Base-by-base conservation (phyloP, 2,888 invertebrate species). In the Drosophila parthenogenetica region DNA sequence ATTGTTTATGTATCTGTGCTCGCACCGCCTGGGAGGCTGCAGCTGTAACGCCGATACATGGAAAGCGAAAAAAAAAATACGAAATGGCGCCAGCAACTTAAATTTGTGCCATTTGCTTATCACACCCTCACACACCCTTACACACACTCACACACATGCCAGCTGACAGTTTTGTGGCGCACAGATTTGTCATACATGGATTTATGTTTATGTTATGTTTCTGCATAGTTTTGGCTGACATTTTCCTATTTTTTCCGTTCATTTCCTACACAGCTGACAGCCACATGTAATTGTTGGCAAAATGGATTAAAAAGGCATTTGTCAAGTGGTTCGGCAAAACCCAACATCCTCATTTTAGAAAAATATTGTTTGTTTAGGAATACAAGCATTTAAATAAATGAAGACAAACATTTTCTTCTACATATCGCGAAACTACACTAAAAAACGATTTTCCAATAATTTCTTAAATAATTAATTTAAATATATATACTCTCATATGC, bases 171-270 rank as follows among this genome's bases (percentile, higher is more conserved):
- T 85, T 71, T 81, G 80, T 68, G 84, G 73, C 70, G 71, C 81
- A 83, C 71, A 86, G 80, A 85, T 85, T 85, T 85, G 84, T 85
- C 84, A 85, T 87, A 71, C 81, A 79, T 79, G 87, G 87, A 84
- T 81, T 86, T 84, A 87, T 85, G 82, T 79, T 78, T 80, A 82
- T 79, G 81, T 78, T 80, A 82, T 79, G 81, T 75, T 75, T 65
- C 61, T 64, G 75, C 75, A 77, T 71, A 77, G 75, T 76, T 76
- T 76, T 39, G 64, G 58, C 49, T 65, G 69, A 54, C 58, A 69
- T 53, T 62, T 37, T 43, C 22, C 53, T 43, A 37, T 35, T 43
- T 50, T 45, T 16, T 46, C 40, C 29, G 42, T 63, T 57, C 48
- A 49, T 63, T 57, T 63, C 48, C 62, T 55, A 62, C 55, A 62